Evolutionary conservation across 2,797 vertebrate species (phyloP).

Genomic region (Myotis vivesi): DNA sequence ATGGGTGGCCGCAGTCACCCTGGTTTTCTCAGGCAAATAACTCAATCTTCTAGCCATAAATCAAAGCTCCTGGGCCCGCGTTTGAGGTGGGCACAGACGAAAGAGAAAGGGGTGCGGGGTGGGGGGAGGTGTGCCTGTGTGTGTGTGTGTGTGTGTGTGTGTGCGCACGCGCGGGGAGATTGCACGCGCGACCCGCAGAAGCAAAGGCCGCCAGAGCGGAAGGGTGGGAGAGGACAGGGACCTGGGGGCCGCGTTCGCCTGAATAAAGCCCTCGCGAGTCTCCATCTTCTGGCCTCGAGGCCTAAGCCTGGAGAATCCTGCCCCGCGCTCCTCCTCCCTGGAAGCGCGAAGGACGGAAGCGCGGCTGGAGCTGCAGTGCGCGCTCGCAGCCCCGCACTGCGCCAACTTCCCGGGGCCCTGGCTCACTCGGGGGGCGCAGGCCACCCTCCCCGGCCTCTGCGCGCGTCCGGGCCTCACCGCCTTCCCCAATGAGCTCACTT

Average conservation of each 20-base stretch:
- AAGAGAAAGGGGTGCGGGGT: accelerated
- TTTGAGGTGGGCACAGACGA: neutral
- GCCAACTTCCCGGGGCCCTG: accelerated
- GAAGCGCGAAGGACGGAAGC: neutral
- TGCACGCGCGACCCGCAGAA: too few relatives aligned
- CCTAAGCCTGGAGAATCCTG: neutral
- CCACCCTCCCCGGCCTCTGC: too few relatives aligned
- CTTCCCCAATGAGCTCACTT: constrained; percentile 63
- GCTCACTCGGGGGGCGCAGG: too few relatives aligned
- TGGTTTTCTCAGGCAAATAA: neutral
- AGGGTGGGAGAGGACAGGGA: neutral
- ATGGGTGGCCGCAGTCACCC: neutral
- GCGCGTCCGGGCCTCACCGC: neutral
- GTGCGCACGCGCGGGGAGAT: too few relatives aligned
- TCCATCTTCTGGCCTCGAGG: neutral
- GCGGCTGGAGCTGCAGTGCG: accelerated
- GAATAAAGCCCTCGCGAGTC: neutral
- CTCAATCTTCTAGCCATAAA: neutral
- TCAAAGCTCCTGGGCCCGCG: neutral
- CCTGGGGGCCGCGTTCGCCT: accelerated
- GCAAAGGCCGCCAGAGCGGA: neutral
- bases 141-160: neutral
- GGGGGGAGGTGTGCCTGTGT: neutral
- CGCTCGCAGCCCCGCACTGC: accelerated
- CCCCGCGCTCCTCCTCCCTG: neutral